These are phyloP conservation scores for Nysson spinosus DNA, from an alignment of 2,888 invertebrate species.

Conservation along the genomic window DNA sequence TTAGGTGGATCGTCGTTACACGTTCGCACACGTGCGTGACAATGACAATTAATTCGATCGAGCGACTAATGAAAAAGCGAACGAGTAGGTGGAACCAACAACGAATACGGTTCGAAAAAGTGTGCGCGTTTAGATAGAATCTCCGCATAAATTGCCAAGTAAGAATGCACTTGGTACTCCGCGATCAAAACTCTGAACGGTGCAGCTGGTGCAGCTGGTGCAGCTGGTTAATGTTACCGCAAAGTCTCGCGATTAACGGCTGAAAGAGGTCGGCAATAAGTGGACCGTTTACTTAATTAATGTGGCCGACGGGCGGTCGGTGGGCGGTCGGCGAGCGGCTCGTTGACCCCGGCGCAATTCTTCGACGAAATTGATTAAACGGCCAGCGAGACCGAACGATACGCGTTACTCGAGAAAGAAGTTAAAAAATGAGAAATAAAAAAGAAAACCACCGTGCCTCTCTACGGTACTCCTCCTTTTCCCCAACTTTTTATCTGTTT, in stretches of 20 bases:
- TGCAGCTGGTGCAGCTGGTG: too few relatives aligned
- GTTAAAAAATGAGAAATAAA: too few relatives aligned
- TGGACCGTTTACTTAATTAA: slow-evolving; percentile 60
- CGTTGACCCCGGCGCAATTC: slow-evolving; percentile 57
- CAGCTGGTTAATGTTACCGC: slow-evolving; percentile 8
- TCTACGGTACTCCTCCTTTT: slow-evolving; percentile 1
- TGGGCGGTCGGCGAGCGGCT: slow-evolving; percentile 36
- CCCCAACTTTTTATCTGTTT: slow-evolving; percentile 7
- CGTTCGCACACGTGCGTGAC: not conserved
- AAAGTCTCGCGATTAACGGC: slow-evolving; percentile 37
- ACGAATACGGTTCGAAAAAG: too few relatives aligned
- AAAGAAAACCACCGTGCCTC: too few relatives aligned
- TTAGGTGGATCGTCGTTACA: too few relatives aligned
- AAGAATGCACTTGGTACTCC: too few relatives aligned
- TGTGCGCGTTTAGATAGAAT: too few relatives aligned
- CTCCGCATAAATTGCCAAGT: too few relatives aligned
- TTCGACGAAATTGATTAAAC: slow-evolving; percentile 52
- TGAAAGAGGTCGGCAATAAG: slow-evolving; percentile 60
- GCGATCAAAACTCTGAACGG: too few relatives aligned
- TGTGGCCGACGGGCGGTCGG: slow-evolving; percentile 25
- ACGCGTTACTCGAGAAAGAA: too few relatives aligned
- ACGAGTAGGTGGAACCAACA: not conserved
- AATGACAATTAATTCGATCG: not conserved
- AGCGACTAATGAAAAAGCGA: too few relatives aligned
- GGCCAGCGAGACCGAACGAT: slow-evolving; percentile 3